Evolutionary conservation across 2,888 invertebrate species (phyloP), one percentile per base, ranked within the genome.

Genomic region (Ochlodes sylvanus): DNA sequence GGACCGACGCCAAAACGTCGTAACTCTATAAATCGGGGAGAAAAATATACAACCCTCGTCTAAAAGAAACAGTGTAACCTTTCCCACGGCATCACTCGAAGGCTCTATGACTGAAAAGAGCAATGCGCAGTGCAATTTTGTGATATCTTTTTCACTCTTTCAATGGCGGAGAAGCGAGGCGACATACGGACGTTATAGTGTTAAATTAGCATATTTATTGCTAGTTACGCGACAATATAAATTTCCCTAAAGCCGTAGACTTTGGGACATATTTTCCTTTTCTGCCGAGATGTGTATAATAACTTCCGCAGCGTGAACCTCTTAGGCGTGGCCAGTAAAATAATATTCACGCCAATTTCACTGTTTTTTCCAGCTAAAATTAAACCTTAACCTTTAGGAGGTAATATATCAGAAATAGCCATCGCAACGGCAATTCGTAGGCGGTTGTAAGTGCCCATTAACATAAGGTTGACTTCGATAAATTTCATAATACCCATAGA

Each of bases 91-190:
- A 76, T 72, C 72, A 64, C 75, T 76, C 75, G 82, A 86, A 87
- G 88, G 85, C 78, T 88, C 88, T 87, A 86, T 87, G 88, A 86
- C 91, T 87, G 91, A 89, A 92, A 91, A 90, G 87, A 89, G 90
- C 86, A 87, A 88, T 92, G 92, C 92, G 92, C 92, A 90, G 90
- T 92, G 92, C 90, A 92, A 92, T 92, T 90, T 87, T 85, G 89
- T 89, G 91, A 92, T 91, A 90, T 92, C 92, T 93, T 92, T 92
- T 92, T 91, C 90, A 89, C 90, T 91, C 89, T 89, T 89, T 89
- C 89, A 86, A 87, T 87, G 87, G 85, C 79, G 80, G 80, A 82
- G 82, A 79, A 80, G 81, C 83, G 84, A 85, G 90, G 90, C 92
- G 91, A 92, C 92, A 91, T 92, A 92, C 89, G 92, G 92, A 87